Base-by-base conservation (phyloP, 1,140 invertebrate species). In the Mamestra configurata region DNA sequence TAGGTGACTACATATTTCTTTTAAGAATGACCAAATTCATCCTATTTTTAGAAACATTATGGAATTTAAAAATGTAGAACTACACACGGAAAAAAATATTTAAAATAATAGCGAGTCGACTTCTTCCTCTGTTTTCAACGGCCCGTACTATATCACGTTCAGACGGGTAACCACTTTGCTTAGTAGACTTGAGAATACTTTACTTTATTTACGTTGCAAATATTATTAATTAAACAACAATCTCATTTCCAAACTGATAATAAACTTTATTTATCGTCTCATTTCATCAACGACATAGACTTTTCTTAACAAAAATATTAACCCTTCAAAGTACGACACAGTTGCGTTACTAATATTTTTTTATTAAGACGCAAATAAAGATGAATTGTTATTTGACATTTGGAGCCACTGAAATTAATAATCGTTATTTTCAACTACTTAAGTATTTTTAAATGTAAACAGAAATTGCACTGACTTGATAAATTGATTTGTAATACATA, bases 331-430 rank as follows among this genome's bases (percentile, higher is more conserved):
- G 11, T 31, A 13, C 8, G 6, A 27, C n/a, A 35, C 8, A 37
- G 37, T 35, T 0, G 24, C 2, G n/a, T 22, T 11, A 1, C 7
- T 35, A 22, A 24, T 40, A 40, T 13, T 40, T 40, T 43, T 43
- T 43, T 43, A 59, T 35, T 59, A 59, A 43, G 61, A 43, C 37
- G 31, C 24, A 11, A 46, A 66, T 22, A 66, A 18, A 43, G 3
- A 66, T 66, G 37, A 66, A 43, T 66, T 66, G 43, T 66, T 66
- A 10, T 37, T 40, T 35, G 59, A 43, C 61, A 43, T 66, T 40
- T 43, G 37, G 10, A 22, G 37, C n/a, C 37, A 66, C 11, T 43
- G 61, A 10, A 35, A 46, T 66, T 66, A 10, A 13, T 43, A 7
- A 18, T 61, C 8, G n/a, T 61, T n/a, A n/a, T n/a, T n/a, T n/a